Evolutionary conservation across 1,140 invertebrate species (phyloP), one percentile per base, ranked within the genome.

Genomic region (Idris sp.): DNA sequence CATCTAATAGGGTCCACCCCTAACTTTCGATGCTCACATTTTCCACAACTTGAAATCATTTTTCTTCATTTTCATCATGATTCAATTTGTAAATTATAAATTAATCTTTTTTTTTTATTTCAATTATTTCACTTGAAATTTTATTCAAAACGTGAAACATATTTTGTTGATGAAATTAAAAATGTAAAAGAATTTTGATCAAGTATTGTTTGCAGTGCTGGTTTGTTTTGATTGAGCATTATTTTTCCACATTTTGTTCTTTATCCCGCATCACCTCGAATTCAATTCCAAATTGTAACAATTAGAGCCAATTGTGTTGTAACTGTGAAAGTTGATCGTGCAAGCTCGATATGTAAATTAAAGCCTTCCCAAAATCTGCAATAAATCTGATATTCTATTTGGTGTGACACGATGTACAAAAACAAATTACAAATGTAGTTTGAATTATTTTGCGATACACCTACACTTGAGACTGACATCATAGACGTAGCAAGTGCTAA

Each of bases 381-480:
- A 18, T 31, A 8, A 15, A 30, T 48, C 28, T 58, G 68, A 58
- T 59, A 64, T 73, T 73, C 58, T 58, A 58, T 73, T 64, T 64
- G 36, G 53, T 31, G 35, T 58, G 43, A 62, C 13, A 25, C 33
- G 36, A 9, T 35, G 43, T 49, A 44, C 53, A 62, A 73, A 73
- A 73, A 73, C 53, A 59, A 65, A 49, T 51, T 59, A 65, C 58
- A 53, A 73, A 65, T 65, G 59, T 59, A 44, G 36, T 51, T n/a
- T 64, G 53, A 58, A 53, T 73, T 73, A 73, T 73, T 64, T 65
- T 59, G 26, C 59, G 59, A 53, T 73, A 59, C 59, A 73, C 35
- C 59, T 73, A 73, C 59, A 73, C 69, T 73, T 73, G 59, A 73
- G 69, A 73, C 59, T 73, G 59, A 73, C 69, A 73, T 73, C 69